Conservation (phyloP, 64 coral and sea anemone genomes). For the Acropora yongei region DNA sequence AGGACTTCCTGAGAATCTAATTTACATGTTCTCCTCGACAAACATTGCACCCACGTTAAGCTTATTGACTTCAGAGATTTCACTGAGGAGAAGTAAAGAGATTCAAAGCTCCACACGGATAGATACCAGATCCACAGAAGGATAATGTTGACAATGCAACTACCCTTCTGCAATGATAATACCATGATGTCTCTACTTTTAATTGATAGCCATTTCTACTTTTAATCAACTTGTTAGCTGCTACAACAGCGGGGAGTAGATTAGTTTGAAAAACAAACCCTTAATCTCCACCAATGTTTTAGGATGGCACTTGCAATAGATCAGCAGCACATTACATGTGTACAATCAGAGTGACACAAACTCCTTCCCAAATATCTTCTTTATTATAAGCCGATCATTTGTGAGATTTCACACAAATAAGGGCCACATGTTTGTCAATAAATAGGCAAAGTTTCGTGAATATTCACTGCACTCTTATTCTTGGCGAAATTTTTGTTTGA, state of each 20-base stretch:
- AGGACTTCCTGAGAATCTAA: no score
- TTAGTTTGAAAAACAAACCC: slow-evolving; percentile 39
- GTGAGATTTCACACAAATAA: not conserved
- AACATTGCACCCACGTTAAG: no score
- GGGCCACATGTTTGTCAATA: not conserved
- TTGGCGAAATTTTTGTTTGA: not conserved
- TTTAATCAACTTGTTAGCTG: slow-evolving; percentile 39
- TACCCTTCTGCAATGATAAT: no score
- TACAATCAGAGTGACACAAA: not conserved
- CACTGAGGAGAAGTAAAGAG: no score
- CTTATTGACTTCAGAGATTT: no score
- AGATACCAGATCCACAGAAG: no score
- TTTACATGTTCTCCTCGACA: no score
- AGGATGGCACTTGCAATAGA: slow-evolving; percentile 44
- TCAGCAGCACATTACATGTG: not conserved
- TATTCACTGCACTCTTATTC: not conserved
- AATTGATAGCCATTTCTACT: slow-evolving; percentile 5
- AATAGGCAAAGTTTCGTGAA: not conserved
- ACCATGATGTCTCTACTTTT: slow-evolving; percentile 18
- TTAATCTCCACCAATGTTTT: slow-evolving; percentile 41
- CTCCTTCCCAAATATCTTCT: not conserved
- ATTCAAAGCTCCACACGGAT: no score
- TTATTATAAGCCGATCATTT: not conserved
- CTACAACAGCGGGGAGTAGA: slow-evolving; percentile 31
- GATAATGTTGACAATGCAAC: no score